A percentile compares a stretch with the other conserved stretches of the same genome.
Conservation (phyloP, 2,113 vertebrate species). For the Mesoclemmys tuberculata region DNA sequence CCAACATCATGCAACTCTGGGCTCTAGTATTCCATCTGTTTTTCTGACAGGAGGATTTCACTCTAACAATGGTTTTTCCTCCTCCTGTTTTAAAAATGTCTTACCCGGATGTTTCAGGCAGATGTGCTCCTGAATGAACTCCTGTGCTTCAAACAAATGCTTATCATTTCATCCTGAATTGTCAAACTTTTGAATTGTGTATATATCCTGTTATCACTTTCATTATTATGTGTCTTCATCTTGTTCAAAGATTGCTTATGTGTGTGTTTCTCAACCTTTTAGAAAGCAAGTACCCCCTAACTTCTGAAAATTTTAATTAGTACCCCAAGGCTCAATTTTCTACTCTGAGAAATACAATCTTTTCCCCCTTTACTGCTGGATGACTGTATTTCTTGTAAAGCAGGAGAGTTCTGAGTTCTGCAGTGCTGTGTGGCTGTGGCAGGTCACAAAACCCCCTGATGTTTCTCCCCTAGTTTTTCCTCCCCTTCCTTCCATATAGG, state of each 20-base stretch:
- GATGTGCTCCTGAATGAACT: neutral
- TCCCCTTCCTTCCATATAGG: too few species aligned
- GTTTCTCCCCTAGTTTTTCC: too few species aligned
- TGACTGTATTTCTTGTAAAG: too few species aligned
- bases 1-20: neutral
- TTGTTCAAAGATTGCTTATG: neutral
- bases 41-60: neutral
- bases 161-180: neutral
- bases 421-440: too few species aligned
- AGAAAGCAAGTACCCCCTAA: too few species aligned
- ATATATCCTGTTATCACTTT: neutral
- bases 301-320: too few species aligned
- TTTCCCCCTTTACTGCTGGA: too few species aligned
- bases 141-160: neutral
- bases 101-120: neutral
- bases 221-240: neutral
- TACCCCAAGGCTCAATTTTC: too few species aligned
- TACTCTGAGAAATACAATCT: too few species aligned
- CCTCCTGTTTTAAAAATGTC: neutral
- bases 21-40: neutral
- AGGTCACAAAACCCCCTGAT: too few species aligned
- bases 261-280: too few species aligned
- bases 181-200: neutral
- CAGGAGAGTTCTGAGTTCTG: too few species aligned
- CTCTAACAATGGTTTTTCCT: neutral